Evolutionary conservation across 2,888 invertebrate species (phyloP), one percentile per base, ranked within the genome.

Genomic region (Syritta pipiens): DNA sequence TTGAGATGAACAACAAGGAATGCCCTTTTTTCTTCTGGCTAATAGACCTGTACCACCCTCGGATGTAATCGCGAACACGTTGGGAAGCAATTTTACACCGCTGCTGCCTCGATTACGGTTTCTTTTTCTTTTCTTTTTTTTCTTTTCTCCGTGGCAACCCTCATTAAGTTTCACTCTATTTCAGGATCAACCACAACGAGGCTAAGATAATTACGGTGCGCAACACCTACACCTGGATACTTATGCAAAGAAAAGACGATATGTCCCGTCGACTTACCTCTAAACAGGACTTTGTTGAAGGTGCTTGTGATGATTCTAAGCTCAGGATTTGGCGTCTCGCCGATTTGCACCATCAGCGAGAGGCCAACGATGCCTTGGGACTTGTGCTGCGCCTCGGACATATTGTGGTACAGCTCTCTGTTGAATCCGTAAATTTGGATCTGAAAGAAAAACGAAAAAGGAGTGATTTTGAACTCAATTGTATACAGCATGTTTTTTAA

Each of bases 361-460:
- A 99, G 95, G 19, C 95, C 98, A 12, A 98, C 96, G 82, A 99
- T 93, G 76, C 99, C 99, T 87, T 98, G 96, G n/a, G 98, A 96
- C 88, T 97, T 96, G 88, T 96, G 96, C 85, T 96, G 96, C 3
- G 98, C 98, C 88, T 97, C 96, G 22, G 97, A 95, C 94, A 97
- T 96, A 88, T 98, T 99, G 88, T 95, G 95, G 89, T 99, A 99
- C 59, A 99, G 91, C 88, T 98, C 98, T 82, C 96, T 96, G 89
- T 99, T 99, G 91, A 97, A 99, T 1, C 98, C 98, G 84, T 97
- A 96, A 69, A 98, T 91, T 90, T 99, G 98, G 84, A 99, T 95
- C 98, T 98, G 92, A 46, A 90, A 69, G 49, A 42, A 62, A 5
- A 17, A n/a, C n/a, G n/a, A 7, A 12, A 48, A 42, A 22, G 1